These are phyloP conservation scores for Lasiurus borealis DNA, from an alignment of 2,113 vertebrate genomes.

Conservation along the genomic window DNA sequence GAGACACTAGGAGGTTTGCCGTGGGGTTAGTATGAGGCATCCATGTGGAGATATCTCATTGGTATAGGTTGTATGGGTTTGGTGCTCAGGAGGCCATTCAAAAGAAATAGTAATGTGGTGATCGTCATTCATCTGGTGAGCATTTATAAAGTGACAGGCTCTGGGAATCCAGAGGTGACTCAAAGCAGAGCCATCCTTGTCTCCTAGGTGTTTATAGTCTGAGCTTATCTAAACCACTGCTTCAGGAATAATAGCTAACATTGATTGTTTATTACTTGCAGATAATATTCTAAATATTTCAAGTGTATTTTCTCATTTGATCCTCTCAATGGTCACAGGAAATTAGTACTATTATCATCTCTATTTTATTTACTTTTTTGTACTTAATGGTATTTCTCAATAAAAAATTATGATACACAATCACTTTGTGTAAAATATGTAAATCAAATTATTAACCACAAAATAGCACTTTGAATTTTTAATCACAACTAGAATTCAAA, in stretches of 20 bases:
- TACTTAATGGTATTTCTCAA: not conserved
- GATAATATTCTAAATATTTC: constrained; percentile 19
- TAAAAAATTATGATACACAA: not conserved
- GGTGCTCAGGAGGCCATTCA: not conserved
- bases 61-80: not conserved
- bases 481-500: not conserved
- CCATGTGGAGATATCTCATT: not conserved
- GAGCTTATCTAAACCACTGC: not conserved
- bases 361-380: not conserved
- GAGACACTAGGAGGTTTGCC: not conserved
- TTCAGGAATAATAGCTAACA: not conserved
- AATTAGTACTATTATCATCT: not conserved
- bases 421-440: not conserved
- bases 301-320: constrained; percentile 12
- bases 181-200: not conserved
- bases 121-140: not conserved
- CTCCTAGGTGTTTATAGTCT: not conserved
- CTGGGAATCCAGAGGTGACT: constrained; percentile 13
- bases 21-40: not conserved
- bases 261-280: not conserved
- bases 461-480: not conserved
- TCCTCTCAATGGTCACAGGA: not conserved
- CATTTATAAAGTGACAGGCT: not conserved
- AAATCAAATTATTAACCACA: not conserved
- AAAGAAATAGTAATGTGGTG: not conserved